Base-by-base conservation (phyloP, 2,797 vertebrate genomes). In the Coranthus polyacanthus region DNA sequence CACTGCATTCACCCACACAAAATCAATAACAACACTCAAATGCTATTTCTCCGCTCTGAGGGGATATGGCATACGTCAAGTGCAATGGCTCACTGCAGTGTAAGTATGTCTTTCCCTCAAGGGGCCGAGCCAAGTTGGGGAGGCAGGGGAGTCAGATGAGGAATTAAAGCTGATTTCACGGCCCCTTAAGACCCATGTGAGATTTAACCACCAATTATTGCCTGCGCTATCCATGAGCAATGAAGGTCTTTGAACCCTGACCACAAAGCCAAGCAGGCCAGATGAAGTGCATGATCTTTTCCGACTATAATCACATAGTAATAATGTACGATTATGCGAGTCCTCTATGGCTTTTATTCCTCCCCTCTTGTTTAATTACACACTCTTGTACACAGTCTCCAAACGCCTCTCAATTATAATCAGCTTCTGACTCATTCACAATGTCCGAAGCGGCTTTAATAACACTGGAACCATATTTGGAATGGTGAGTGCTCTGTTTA, bases 1-100 rank as follows among this genome's bases (percentile, higher is more conserved):
- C 37, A 6, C 67, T 18, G 63, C 68, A 45, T 83, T 78, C 72
- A 66, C 73, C 73, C 70, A 54, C 86, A 81, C 62, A 58, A 67
- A 89, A 90, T 92, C 88, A 85, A 90, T 90, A 90, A 69, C 77
- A 77, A 64, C 82, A 65, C 81, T 82, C 26, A 5, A 82, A 86
- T 74, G 74, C 70, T 81, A 69, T 90, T 88, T 82, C 84, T 90
- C 61, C 4, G 12, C 81, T 81, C 60, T 6, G 72, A 66, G 72
- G 74, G 68, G 68, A 69, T 32, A 57, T 37, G 58, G 67, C 67
- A 46, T 59, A 77, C 62, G 46, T 81, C 82, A 55, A 21, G 78
- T 44, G 15, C 60, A 82, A 84, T 72, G 68, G 72, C 79, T 82
- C 65, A 29, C 60, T 41, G 70, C 67, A 41, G 68, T 64, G 56